A percentile compares a stretch with the other conserved stretches of the same genome.
phyloP scores from a whole-genome alignment of 2,113 vertebrate genomes.

The Carassius auratus region DNA sequence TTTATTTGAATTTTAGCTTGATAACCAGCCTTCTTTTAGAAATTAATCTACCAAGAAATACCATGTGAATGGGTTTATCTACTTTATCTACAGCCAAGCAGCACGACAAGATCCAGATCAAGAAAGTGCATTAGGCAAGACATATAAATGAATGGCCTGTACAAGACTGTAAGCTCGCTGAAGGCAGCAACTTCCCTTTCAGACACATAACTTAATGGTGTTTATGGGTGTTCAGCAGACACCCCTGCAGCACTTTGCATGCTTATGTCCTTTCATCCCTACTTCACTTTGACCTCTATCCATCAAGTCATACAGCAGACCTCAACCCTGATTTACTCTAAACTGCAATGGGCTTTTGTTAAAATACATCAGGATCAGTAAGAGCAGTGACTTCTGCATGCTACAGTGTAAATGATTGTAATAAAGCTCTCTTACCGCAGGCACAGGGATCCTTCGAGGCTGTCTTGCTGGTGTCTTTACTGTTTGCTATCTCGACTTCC shows the following conservation, averaged over 20 bases:
- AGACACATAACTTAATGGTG: neutral
- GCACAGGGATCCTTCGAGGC: slow-evolving; percentile 65
- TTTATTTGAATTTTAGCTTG: neutral
- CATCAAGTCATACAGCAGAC: neutral
- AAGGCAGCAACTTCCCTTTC: neutral
- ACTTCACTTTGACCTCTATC: slow-evolving; percentile 18
- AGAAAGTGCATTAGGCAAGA: neutral
- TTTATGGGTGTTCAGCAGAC: neutral
- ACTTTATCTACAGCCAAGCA: neutral
- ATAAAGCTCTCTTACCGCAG: slow-evolving; percentile 64
- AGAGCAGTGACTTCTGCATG: neutral
- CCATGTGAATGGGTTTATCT: neutral
- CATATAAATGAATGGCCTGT: neutral
- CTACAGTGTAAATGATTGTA: neutral
- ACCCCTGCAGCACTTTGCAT: neutral
- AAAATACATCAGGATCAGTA: neutral
- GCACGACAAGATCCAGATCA: neutral
- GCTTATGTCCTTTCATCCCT: slow-evolving; percentile 1
- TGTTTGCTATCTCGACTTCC: slow-evolving; percentile 64
- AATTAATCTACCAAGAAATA: too few relatives aligned
- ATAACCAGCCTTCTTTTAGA: too few relatives aligned
- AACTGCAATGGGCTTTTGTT: neutral
- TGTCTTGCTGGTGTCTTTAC: slow-evolving; percentile 59
- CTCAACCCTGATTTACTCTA: neutral
- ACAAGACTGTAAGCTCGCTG: slow-evolving; percentile 1